Conservation (phyloP, 1,140 invertebrate genomes). For the Drosophila ogumai region DNA sequence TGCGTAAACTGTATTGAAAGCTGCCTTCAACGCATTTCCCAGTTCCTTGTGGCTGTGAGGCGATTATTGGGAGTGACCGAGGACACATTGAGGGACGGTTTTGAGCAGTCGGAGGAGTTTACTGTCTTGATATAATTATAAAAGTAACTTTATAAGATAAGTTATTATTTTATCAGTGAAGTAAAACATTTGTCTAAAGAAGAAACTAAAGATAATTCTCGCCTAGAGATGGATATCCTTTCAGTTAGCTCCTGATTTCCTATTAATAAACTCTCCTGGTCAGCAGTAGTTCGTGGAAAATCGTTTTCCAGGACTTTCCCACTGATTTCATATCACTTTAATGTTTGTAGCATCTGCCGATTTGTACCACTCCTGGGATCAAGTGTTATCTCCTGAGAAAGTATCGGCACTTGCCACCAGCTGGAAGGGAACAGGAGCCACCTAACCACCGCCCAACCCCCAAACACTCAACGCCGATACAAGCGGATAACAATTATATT, state of each 20-base stretch:
- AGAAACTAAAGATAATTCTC: neutral
- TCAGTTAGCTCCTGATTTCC: neutral
- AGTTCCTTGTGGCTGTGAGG: conserved; percentile 10
- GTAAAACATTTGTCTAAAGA: too few species aligned
- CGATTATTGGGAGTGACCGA: neutral
- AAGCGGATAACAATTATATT: conserved; percentile 83
- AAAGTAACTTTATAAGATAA: neutral
- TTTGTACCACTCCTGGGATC: conserved; percentile 13
- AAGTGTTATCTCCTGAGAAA: conserved; percentile 48
- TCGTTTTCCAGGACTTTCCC: conserved; percentile 21
- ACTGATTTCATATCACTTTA: conserved; percentile 9
- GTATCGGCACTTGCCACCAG: conserved; percentile 64
- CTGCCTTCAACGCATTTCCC: conserved; percentile 64
- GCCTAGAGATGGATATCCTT: too few species aligned
- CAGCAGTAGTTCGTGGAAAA: neutral
- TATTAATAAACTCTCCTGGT: neutral
- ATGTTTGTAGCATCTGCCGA: conserved; percentile 48
- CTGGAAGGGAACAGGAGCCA: conserved; percentile 16
- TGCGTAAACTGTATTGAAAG: conserved; percentile 78
- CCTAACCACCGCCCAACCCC: conserved; percentile 14
- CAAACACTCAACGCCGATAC: conserved; percentile 37
- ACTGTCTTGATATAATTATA: neutral
- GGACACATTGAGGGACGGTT: conserved; percentile 17
- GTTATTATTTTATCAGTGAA: neutral
- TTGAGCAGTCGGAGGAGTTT: neutral